These are phyloP conservation scores for Orthosia cruda DNA, from an alignment of 2,888 invertebrate genomes.

Conservation along the genomic window DNA sequence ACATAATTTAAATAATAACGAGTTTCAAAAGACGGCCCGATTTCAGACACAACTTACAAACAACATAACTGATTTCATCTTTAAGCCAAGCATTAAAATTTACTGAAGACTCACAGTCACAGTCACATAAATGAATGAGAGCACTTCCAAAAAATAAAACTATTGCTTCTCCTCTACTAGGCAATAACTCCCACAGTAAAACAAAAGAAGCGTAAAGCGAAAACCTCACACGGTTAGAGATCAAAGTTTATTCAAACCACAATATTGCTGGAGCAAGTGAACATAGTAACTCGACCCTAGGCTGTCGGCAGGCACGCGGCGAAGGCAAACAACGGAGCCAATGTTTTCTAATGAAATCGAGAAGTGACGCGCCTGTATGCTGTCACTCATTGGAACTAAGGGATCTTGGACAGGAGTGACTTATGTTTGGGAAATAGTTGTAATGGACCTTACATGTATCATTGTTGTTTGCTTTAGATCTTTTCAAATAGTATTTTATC, in stretches of 20 bases:
- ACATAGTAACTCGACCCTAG: conserved; percentile 63
- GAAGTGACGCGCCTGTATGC: conserved; percentile 69
- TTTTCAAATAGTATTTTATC: not conserved
- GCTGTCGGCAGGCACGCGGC: conserved; percentile 80
- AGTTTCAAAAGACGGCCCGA: no score
- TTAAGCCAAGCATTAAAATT: not conserved
- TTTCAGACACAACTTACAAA: no score
- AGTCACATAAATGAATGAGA: not conserved
- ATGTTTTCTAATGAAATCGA: conserved; percentile 82
- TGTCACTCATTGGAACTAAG: conserved; percentile 56
- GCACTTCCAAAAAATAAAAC: not conserved
- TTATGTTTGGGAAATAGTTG: conserved; percentile 18
- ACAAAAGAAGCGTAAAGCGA: conserved; percentile 37
- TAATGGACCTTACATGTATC: not conserved
- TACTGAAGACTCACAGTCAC: not conserved
- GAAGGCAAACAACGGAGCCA: conserved; percentile 73
- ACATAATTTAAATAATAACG: no score
- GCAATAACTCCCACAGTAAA: not conserved
- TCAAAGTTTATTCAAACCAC: conserved; percentile 65
- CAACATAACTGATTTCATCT: not conserved
- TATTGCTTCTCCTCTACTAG: not conserved
- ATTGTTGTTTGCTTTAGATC: not conserved
- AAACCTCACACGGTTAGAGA: conserved; percentile 42
- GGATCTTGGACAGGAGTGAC: conserved; percentile 20
- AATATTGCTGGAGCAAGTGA: conserved; percentile 59